phyloP scores from a whole-genome alignment of 2,797 vertebrate genomes.

The Alauda arvensis region DNA sequence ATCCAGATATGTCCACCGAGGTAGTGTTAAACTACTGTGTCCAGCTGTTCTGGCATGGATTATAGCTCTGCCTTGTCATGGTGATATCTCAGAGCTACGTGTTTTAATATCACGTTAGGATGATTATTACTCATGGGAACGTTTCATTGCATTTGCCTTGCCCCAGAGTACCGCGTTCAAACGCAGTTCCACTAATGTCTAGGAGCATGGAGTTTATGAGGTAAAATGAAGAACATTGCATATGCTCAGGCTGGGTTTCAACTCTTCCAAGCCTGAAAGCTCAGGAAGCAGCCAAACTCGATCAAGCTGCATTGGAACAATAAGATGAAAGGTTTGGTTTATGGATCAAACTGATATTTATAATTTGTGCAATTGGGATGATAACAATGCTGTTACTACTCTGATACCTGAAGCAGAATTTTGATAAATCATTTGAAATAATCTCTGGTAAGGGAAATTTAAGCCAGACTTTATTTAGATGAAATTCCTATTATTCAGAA shows the following conservation, averaged over 20 bases:
- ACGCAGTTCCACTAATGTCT: background rate
- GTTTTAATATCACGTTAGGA: background rate
- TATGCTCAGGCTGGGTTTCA: background rate
- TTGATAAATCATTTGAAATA: background rate
- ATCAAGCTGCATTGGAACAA: background rate
- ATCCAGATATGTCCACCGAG: background rate
- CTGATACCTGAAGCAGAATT: background rate
- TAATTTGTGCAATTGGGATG: background rate
- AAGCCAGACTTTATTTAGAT: background rate
- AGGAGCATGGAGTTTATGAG: background rate
- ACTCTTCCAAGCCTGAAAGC: background rate
- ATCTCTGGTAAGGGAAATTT: background rate
- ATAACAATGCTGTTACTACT: background rate
- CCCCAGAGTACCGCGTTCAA: background rate
- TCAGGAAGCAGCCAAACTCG: background rate
- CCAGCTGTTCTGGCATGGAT: background rate
- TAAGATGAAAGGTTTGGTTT: background rate
- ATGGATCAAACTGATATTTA: background rate
- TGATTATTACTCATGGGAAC: background rate
- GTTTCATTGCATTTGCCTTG: background rate
- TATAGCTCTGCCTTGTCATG: background rate
- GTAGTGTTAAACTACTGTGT: background rate
- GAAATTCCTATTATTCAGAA: background rate
- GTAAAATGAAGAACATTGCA: background rate
- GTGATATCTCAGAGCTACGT: background rate